Evolutionary conservation across 1,140 invertebrate genomes (phyloP), one percentile per base, ranked within the genome.

Genomic region (Phthorimaea operculella): DNA sequence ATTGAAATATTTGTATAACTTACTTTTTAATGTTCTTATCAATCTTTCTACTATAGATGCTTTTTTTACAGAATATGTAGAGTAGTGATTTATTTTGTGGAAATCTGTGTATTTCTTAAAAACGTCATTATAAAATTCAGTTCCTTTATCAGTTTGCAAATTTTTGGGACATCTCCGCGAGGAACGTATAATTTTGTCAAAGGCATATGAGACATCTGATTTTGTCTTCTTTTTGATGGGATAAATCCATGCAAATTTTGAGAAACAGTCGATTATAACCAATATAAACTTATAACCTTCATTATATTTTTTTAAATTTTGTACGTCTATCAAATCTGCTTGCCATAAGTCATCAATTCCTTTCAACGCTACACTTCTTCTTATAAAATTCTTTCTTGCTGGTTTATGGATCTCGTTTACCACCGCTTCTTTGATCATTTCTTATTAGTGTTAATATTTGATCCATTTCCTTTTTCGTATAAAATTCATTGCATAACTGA

Each of bases 201-300:
- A 10, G 1, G 45, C 57, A n/a, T 50, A 2, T 7, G 58, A 57
- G 6, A 50, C 21, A 5, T 79, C 63, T 21, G 74, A 60, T 44
- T 59, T 76, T 48, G 54, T 79, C 73, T 88, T 88, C n/a, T 57
- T 73, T 76, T 85, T 86, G 34, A 88, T 14, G 11, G 83, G 74
- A 21, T 74, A 49, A 10, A 70, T 75, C 74, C 73, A 88, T 12
- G 79, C 76, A 65, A 66, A 81, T 70, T 87, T 87, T 51, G 69
- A 75, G 68, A 50, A 33, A 12, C 17, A 12, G 11, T 50, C 48
- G 28, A 50, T 50, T 10, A 28, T 15, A 4, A 50, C 79, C 50
- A 88, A 62, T 28, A 88, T 62, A 62, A 80, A 87, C 55, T 74
- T 75, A 64, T 66, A 76, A 14, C 70, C 70, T 51, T 71, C 62